Evolutionary conservation across 2,888 invertebrate species (phyloP), one percentile per base, ranked within the genome.

Genomic region (Rhamnusium bicolor): DNA sequence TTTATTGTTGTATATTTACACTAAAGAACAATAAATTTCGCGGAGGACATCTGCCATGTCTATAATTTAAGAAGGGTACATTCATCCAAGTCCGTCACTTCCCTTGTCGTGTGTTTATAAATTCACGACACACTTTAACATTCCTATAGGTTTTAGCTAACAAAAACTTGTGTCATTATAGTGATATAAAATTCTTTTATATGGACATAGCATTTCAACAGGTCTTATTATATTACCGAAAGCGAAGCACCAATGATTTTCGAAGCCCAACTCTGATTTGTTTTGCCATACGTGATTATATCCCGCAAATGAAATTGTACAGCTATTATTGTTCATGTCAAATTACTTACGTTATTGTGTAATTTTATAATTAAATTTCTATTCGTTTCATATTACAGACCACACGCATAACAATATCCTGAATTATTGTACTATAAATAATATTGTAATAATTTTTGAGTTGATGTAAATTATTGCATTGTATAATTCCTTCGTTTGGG

Each of bases 101-200:
- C 72, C 76, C 79, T 72, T 77, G 79, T 77, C 74, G 79, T 72
- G 79, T 81, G 81, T 82, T 83, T 85, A 84, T 84, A 84, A 85
- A 86, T 85, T 86, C 85, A 82, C 81, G 73, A 82, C 83, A 84
- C 86, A 84, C 82, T 84, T 82, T 81, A 80, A 81, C 82, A 83
- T 82, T 80, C 81, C 81, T 79, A 80, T 81, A 82, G 83, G 83
- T 83, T 84, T 82, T 77, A 77, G 74, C 73, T 69, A 68, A 76
- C 79, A 86, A 86, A 86, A 86, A 86, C 81, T 84, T 83, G 86
- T 80, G 82, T 85, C 84, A 86, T 85, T 86, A 84, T 84, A 82
- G 80, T 83, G 81, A 83, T 82, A 84, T 84, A 84, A 84, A 84
- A 84, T 80, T 84, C 85, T 73, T 83, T 85, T 85, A 40, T 40